Percentiles rank a stretch among this genome's conserved stretches.
These are phyloP conservation scores for Fundulus diaphanus DNA, from an alignment of 2,797 vertebrate species.

Conservation along the genomic window DNA sequence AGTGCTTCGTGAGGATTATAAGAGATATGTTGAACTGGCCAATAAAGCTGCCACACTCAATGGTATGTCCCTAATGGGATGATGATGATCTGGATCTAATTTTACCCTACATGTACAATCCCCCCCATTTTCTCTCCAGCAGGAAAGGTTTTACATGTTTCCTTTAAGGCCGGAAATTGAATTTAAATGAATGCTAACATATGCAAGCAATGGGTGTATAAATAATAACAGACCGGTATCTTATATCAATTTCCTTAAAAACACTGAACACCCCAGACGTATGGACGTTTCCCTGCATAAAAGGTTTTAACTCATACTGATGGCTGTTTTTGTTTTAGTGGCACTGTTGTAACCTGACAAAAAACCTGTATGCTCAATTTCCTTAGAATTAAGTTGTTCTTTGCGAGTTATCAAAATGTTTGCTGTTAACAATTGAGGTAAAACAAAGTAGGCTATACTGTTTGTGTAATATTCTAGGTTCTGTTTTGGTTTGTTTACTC, in stretches of 20 bases:
- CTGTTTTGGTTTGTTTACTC: background rate
- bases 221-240: background rate
- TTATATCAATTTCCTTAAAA: background rate
- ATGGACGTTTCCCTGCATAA: background rate
- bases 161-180: background rate
- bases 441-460: background rate
- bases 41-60: conserved; percentile 92
- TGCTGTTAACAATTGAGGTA: background rate
- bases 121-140: background rate
- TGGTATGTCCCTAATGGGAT: conserved; percentile 97
- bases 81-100: conserved; percentile 33
- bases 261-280: background rate
- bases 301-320: background rate
- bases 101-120: conserved; percentile 6
- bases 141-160: conserved; percentile 4
- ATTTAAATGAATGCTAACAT: background rate
- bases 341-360: background rate
- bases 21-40: conserved; percentile 90
- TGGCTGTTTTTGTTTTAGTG: too few relatives aligned
- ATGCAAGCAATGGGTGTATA: background rate
- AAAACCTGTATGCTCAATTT: background rate
- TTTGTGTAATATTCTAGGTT: too few relatives aligned
- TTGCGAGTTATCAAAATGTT: background rate
- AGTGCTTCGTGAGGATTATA: conserved; percentile 83
- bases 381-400: background rate